Evolutionary conservation across 2,113 vertebrate species (phyloP).

Genomic region (Grammomys dolichurus): DNA sequence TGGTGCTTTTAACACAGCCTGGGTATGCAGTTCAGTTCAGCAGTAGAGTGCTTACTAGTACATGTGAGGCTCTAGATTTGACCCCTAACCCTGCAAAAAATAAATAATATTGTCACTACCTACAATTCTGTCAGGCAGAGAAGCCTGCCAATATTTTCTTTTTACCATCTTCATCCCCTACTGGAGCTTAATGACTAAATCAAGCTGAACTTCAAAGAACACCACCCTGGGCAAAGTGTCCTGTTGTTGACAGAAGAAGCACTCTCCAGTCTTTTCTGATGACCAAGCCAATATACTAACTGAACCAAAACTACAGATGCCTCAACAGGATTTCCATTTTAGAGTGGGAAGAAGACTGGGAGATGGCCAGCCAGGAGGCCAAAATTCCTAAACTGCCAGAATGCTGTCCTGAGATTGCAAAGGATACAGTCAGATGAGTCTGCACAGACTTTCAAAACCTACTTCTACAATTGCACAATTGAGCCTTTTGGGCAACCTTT

Average conservation of each 20-base stretch:
- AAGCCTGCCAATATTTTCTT: slow-evolving; percentile 39
- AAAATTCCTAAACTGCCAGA: slow-evolving; percentile 26
- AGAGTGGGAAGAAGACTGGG: slow-evolving; percentile 1
- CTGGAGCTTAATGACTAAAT: slow-evolving; percentile 38
- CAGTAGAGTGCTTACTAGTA: not conserved
- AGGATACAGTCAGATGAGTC: not conserved
- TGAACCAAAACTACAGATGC: slow-evolving; percentile 48
- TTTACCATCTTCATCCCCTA: slow-evolving; percentile 27
- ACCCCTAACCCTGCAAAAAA: not conserved
- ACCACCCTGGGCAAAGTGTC: slow-evolving; percentile 6
- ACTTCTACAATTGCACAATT: not conserved
- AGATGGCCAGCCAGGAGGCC: slow-evolving; percentile 6
- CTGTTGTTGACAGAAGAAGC: slow-evolving; percentile 15
- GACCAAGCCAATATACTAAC: slow-evolving; percentile 42
- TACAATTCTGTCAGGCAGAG: slow-evolving; percentile 45
- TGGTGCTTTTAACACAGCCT: slow-evolving; percentile 37
- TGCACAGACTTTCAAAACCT: slow-evolving; percentile 33
- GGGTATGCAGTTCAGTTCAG: not conserved
- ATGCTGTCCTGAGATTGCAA: slow-evolving; percentile 32
- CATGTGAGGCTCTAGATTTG: not conserved
- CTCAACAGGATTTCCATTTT: slow-evolving; percentile 41
- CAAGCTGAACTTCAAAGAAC: not conserved
- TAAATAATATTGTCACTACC: not conserved
- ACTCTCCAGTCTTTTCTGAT: slow-evolving; percentile 19
- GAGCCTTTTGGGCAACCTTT: slow-evolving; percentile 18